Base-by-base conservation (phyloP, 2,888 invertebrate species). In the Conus canariensis region DNA sequence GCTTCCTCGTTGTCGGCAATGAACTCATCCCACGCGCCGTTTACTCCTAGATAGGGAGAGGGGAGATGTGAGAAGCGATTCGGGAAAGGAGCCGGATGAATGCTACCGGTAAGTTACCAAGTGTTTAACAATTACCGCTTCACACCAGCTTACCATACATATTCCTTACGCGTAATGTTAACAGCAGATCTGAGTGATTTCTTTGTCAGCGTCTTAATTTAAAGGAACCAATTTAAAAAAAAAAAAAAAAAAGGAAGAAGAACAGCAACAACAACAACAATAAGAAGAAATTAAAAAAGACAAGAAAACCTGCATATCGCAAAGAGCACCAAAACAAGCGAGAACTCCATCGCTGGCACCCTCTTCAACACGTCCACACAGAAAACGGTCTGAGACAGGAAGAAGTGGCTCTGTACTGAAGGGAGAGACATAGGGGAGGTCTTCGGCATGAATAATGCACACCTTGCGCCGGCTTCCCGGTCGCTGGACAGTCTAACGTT, bases 401-500 rank as follows among this genome's bases (percentile, higher is more conserved):
- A 64, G 64, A 64, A 64, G 64, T 64, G 16, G 16, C 64, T 45
- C 45, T 45, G 45, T 4, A 45, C 45, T 45, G 45, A 3, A 45
- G 45, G 4, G 45, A 64, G 64, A 64, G 16, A 64, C 12, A 7
- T 14, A 64, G 16, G 64, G 64, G 4, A 22, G 82, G 82, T 56
- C 58, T 19, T 2, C 6, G 85, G 67, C 86, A 86, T 86, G 86
- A 86, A 86, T 86, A 86, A 86, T 86, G 86, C 86, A 86, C 86
- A 86, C 86, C 30, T 67, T 30, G 19, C 30, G 30, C 64, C 60
- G 19, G 30, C 30, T 25, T 7, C 45, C 30, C 30, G 19, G 86
- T 67, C 64, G 3, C 14, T 19, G 58, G 82, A 19, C 12, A 6
- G 82, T 83, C 82, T 83, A 22, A 22, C 58, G 56, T 58, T 58